A percentile compares a stretch with the other conserved stretches of the same genome.
Evolutionary conservation across 1,140 invertebrate species (phyloP).

Genomic region (Neotoxoptera formosana): DNA sequence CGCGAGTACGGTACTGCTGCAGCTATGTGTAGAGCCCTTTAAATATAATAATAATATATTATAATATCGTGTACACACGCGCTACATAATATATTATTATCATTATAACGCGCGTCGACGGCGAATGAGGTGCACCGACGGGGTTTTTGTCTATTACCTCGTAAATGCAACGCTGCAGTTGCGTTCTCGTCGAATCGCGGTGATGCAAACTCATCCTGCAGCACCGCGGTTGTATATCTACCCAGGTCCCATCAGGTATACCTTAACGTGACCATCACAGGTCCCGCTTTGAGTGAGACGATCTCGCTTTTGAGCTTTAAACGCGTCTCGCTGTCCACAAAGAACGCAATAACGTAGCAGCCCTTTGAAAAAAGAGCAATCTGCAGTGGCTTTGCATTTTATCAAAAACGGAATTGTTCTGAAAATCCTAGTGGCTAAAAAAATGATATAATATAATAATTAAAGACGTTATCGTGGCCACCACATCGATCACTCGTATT

Average conservation of each 20-base stretch:
- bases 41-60: not conserved
- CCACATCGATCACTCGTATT: too few species aligned
- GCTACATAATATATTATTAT: not conserved
- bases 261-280: not conserved
- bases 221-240: not conserved
- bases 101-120: not conserved
- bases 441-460: too few species aligned
- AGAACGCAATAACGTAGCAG: too few species aligned
- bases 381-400: too few species aligned
- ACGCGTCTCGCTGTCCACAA: too few species aligned
- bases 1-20: not conserved
- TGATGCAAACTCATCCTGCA: not conserved
- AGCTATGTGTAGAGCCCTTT: not conserved
- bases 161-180: not conserved
- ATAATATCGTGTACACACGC: not conserved
- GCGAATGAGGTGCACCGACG: not conserved
- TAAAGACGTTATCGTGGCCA: too few species aligned
- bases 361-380: too few species aligned
- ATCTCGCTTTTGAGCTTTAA: too few species aligned
- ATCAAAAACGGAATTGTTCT: too few species aligned
- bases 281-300: too few species aligned
- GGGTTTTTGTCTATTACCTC: not conserved
- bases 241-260: not conserved
- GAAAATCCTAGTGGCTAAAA: too few species aligned
- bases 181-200: constrained; percentile 11